Base-by-base conservation (phyloP, 2,113 vertebrate genomes). In the Alligator mississippiensis region DNA sequence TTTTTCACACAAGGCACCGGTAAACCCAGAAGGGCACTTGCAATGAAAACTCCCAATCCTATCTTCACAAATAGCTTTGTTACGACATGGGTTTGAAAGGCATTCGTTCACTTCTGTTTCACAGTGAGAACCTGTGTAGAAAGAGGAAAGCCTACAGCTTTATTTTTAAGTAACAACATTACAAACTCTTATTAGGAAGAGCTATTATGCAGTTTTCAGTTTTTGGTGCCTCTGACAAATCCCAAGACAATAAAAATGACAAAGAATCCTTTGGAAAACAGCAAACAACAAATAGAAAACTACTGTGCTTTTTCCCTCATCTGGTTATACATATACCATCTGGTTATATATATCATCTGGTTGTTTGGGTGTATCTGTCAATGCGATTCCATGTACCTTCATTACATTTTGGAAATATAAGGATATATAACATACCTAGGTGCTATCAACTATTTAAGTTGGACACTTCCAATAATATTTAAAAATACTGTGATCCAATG, bases 21-120 rank as follows among this genome's bases (percentile, higher is more conserved):
- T 96, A 98, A 99, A 99, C 83, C 99, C 99, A 12, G 94, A 93
- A 9, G 97, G 97, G 80, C 99, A 99, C 79, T 97, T 98, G 96
- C 99, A 99, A 60, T 96, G 93, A 96, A 99, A 99, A 19, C 98
- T 96, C 2, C 98, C 98, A 12, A 98, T 96, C 94, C 97, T 84
- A 97, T 99, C 99, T 94, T 98, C 98, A 95, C 99, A 99, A 89
- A 97, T 60, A 11, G 98, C 99, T n/a, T 97, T 98, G 76, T 99
- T 99, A 93, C 98, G 96, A 96, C 99, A 99, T 0, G 99, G 99
- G 91, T 92, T 98, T 78, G 99, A 98, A 59, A 98, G 98, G 90
- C 99, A 99, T 96, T 99, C 99, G 80, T 99, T 97, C 64, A 99
- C 97, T 92, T 99, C 99, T 87, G 90, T 97, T 96, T 99, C 99